These are phyloP conservation scores for Sebastes schlegelii DNA, from an alignment of 2,113 vertebrate genomes.

Conservation along the genomic window DNA sequence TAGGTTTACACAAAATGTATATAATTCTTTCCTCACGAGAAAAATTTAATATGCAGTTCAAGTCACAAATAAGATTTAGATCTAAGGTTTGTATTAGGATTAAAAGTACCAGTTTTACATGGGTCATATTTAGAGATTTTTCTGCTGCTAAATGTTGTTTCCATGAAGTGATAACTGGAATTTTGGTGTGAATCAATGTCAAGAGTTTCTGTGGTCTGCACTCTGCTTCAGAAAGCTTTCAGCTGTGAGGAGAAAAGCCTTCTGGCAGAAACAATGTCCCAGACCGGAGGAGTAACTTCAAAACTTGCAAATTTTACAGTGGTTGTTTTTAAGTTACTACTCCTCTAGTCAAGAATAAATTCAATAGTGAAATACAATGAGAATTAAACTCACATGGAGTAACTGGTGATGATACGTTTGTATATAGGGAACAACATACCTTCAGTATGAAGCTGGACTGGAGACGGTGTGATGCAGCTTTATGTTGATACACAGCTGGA, in stretches of 20 bases:
- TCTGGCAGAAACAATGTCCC: background rate
- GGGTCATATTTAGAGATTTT: conserved; percentile 2
- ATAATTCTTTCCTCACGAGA: background rate
- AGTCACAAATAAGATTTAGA: background rate
- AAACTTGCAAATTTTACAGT: too few relatives aligned
- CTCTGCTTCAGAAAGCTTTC: background rate
- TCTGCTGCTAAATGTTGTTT: conserved; percentile 9
- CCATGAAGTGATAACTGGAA: conserved; percentile 1
- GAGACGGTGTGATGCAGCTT: background rate
- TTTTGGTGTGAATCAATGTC: background rate
- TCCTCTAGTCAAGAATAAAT: too few relatives aligned
- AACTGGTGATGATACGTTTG: background rate
- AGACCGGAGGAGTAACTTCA: background rate
- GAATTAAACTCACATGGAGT: background rate
- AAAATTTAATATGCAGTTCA: background rate
- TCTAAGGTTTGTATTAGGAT: background rate
- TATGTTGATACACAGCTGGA: background rate
- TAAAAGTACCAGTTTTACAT: background rate
- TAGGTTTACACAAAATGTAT: background rate
- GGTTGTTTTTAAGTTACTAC: too few relatives aligned
- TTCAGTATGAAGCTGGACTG: background rate
- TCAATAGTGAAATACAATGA: too few relatives aligned
- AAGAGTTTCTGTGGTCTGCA: background rate
- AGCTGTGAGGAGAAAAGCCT: background rate
- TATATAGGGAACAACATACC: background rate